These are phyloP conservation scores for Podilymbus podiceps DNA, from an alignment of 2,113 vertebrate species.

Conservation along the genomic window DNA sequence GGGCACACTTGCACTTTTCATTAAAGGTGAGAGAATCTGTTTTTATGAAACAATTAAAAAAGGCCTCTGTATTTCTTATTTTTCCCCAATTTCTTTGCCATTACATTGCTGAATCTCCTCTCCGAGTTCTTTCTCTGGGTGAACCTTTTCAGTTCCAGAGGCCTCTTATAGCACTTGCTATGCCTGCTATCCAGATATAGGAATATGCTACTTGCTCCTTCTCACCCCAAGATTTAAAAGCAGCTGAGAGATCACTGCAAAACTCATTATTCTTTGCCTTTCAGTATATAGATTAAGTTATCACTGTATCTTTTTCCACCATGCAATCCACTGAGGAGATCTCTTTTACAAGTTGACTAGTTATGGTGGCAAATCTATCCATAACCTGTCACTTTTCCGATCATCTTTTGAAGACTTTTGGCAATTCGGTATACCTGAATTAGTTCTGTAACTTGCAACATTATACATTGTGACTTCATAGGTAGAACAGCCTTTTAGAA, in stretches of 20 bases:
- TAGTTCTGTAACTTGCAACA: background rate
- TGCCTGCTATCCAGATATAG: background rate
- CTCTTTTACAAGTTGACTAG: background rate
- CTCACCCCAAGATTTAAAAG: background rate
- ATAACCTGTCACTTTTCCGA: background rate
- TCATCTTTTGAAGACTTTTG: background rate
- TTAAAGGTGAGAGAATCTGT: background rate
- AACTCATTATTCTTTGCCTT: background rate
- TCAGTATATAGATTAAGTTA: background rate
- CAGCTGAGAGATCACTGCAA: background rate
- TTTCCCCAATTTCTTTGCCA: background rate
- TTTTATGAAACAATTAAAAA: background rate
- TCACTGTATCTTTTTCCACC: background rate
- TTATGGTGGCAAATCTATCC: background rate
- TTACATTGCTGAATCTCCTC: background rate
- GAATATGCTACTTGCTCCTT: background rate
- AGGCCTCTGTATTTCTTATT: background rate
- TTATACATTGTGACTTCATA: background rate
- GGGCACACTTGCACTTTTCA: background rate
- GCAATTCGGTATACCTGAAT: background rate
- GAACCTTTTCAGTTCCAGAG: background rate
- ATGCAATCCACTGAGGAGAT: background rate
- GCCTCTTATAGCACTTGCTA: background rate
- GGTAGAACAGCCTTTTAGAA: background rate
- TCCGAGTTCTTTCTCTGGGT: background rate